Evolutionary conservation across 2,797 vertebrate species (phyloP), one percentile per base, ranked within the genome.

Genomic region (Melanotaenia trifasciata): DNA sequence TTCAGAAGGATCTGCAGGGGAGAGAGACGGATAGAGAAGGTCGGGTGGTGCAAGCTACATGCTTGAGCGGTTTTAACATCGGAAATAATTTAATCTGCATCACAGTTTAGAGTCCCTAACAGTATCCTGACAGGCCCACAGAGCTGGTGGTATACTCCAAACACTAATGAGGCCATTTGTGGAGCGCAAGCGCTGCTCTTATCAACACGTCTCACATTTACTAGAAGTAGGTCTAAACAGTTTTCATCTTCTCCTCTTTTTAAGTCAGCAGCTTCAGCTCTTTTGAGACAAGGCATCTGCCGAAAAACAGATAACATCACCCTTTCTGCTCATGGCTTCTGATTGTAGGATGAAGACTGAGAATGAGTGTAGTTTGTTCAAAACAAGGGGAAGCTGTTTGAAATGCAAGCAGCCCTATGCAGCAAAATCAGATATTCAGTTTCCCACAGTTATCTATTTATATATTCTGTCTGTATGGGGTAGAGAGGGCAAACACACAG

Each of bases 31-130:
- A 67, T 82, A 3, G 67, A 76, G 61, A 78, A 83, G 84, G 76
- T 74, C 32, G 67, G 67, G 51, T 63, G 66, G 32, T 57, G 61
- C 64, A 72, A 74, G 79, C 79, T 79, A 45, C 81, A 92, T 47
- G 84, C 87, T 74, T 64, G 72, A 92, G 73, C 83, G 87, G 76
- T 76, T 78, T 63, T 56, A 38, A 71, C 87, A 90, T 93, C 51
- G 81, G 90, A 93, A 93, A 94, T 93, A 90, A 91, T 94, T 94
- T 91, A 87, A 92, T 93, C 91, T 93, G 90, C 85, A 92, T 92
- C 89, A 92, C 88, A 90, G 89, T 86, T 89, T 89, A 88, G 81
- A 86, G 83, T 88, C 84, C 75, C 78, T 60, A 74, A 73, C 74
- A 72, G 59, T 76, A 57, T 56, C 71, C 80, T 84, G 84, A 84